phyloP scores from a whole-genome alignment of 2,888 invertebrate species.

The Apodemia duryi region DNA sequence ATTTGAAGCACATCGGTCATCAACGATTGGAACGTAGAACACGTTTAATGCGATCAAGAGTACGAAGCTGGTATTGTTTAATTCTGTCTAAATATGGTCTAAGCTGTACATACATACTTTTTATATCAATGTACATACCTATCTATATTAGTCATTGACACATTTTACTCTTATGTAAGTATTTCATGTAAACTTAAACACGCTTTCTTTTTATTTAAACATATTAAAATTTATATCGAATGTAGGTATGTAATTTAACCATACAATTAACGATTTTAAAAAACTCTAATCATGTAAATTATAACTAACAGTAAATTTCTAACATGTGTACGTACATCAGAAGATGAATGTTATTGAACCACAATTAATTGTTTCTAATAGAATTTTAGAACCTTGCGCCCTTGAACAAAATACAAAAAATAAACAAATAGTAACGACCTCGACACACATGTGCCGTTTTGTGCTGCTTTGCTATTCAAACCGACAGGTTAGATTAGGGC shows the following conservation, averaged over 20 bases:
- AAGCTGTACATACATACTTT: too few relatives aligned
- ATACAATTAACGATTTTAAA: not conserved
- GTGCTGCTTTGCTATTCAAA: conserved; percentile 53
- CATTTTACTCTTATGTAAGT: not conserved
- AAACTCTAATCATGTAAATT: not conserved
- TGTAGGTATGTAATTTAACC: not conserved
- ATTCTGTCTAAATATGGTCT: too few relatives aligned
- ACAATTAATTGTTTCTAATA: conserved; percentile 12
- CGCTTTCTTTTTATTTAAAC: not conserved
- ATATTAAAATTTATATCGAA: not conserved
- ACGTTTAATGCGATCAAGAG: too few relatives aligned
- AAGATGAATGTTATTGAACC: conserved; percentile 2
- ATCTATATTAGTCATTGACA: not conserved
- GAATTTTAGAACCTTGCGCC: conserved; percentile 38
- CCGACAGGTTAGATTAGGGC: conserved; percentile 71
- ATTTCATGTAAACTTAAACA: too few relatives aligned
- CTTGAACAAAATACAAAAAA: conserved; percentile 65
- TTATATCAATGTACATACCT: too few relatives aligned
- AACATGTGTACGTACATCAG: not conserved
- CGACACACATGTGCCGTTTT: conserved; percentile 55
- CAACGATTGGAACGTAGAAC: too few relatives aligned
- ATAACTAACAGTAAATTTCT: not conserved
- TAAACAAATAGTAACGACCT: conserved; percentile 73
- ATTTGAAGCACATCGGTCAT: too few relatives aligned
- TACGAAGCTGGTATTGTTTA: too few relatives aligned